A percentile compares a stretch with the other conserved stretches of the same genome.
phyloP scores from a whole-genome alignment of 2,113 vertebrate genomes.

The Paracanthobrama guichenoti region DNA sequence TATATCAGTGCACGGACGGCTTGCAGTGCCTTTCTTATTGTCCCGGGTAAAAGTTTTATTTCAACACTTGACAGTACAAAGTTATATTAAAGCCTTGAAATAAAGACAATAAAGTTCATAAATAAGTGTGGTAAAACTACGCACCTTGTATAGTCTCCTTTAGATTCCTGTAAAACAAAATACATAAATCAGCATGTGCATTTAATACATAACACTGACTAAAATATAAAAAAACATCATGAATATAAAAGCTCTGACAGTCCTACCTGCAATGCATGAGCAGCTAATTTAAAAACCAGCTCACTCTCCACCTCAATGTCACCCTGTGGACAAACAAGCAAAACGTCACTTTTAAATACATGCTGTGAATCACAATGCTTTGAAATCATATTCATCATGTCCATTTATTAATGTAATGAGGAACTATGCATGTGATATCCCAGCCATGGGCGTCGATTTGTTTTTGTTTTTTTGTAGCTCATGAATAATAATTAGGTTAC shows the following conservation, averaged over 20 bases:
- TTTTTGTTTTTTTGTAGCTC: background rate
- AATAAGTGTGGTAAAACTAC: background rate
- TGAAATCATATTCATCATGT: background rate
- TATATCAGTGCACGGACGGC: background rate
- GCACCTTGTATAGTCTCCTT: conserved; percentile 95
- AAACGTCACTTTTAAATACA: background rate
- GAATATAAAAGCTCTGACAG: background rate
- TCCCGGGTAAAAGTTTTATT: background rate
- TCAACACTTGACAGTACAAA: background rate
- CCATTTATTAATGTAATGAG: background rate
- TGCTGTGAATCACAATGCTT: background rate
- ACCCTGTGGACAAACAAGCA: conserved; percentile 76
- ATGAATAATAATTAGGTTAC: background rate
- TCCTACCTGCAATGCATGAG: conserved; percentile 94
- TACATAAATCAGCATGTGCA: background rate
- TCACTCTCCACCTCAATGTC: conserved; percentile 97
- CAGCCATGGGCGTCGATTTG: background rate
- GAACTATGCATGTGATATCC: background rate
- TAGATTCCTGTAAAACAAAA: conserved; percentile 84
- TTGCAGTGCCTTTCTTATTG: background rate
- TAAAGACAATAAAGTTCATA: background rate
- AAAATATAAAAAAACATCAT: background rate
- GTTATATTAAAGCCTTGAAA: background rate
- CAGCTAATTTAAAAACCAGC: conserved; percentile 94
- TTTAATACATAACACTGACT: background rate